phyloP scores from a whole-genome alignment of 2,113 vertebrate genomes.

The Junco hyemalis region DNA sequence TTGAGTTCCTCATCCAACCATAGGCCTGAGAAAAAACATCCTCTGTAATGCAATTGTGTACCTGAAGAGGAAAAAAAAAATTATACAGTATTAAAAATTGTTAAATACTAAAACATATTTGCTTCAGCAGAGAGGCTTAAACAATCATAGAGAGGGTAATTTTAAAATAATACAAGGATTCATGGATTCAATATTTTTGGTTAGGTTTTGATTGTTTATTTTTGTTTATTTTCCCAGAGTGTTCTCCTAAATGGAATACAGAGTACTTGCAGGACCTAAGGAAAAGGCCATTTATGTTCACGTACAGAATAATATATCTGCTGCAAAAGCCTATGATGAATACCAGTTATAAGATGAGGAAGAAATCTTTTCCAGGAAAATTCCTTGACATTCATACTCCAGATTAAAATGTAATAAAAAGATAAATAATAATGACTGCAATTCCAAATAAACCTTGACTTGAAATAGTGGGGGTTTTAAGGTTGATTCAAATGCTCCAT shows the following conservation, averaged over 20 bases:
- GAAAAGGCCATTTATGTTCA: neutral
- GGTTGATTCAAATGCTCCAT: neutral
- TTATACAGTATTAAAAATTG: neutral
- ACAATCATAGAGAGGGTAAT: neutral
- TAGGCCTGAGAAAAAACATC: neutral
- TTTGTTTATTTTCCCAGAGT: neutral
- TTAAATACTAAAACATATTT: neutral
- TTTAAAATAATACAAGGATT: neutral
- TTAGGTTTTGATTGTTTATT: neutral
- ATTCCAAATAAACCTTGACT: neutral
- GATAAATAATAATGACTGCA: neutral
- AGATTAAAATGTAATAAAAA: neutral
- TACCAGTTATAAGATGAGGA: neutral
- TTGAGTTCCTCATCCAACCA: neutral
- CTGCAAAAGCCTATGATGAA: neutral
- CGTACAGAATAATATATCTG: neutral
- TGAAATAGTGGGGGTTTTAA: neutral
- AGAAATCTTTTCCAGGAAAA: neutral
- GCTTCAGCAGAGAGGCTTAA: neutral
- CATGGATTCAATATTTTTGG: neutral
- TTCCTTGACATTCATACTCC: neutral
- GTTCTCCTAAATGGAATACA: neutral
- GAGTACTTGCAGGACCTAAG: neutral
- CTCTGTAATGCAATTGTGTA: neutral
- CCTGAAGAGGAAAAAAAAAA: rapidly evolving